phyloP scores from a whole-genome alignment of 2,888 invertebrate species.

The Alcis repandata region DNA sequence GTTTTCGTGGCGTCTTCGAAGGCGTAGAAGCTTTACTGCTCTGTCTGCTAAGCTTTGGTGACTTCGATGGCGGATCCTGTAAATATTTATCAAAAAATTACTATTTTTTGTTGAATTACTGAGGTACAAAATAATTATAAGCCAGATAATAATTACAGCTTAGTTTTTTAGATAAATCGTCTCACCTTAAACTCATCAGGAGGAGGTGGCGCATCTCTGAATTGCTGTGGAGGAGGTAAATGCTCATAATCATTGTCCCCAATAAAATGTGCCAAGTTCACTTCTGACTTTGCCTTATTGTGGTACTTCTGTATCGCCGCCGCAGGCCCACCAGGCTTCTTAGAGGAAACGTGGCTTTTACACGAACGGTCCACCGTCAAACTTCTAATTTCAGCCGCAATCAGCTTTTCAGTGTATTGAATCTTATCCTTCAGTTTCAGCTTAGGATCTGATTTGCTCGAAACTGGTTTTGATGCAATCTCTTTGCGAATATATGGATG shows the following conservation, averaged over 20 bases:
- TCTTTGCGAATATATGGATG: constrained; percentile 86
- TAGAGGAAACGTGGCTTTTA: constrained; percentile 61
- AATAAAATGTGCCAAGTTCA: constrained; percentile 85
- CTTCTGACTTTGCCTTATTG: constrained; percentile 87
- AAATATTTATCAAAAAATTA: constrained; percentile 9
- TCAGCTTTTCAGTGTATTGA: constrained; percentile 81
- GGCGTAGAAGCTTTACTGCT: constrained; percentile 82
- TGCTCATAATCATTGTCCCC: constrained; percentile 90
- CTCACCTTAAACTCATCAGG: constrained; percentile 89
- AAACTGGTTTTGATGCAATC: constrained; percentile 63
- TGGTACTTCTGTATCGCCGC: constrained; percentile 70
- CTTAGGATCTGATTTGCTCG: constrained; percentile 59
- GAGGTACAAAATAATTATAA: not conserved
- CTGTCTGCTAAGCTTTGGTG: constrained; percentile 77
- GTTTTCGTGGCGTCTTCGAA: constrained; percentile 75
- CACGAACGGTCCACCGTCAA: constrained; percentile 76
- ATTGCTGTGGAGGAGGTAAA: constrained; percentile 94
- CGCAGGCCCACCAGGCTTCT: constrained; percentile 63
- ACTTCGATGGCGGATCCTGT: constrained; percentile 81
- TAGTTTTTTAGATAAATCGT: not conserved
- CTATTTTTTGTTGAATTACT: no score
- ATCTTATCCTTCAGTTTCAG: constrained; percentile 78
- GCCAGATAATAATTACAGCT: no score
- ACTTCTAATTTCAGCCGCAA: constrained; percentile 81
- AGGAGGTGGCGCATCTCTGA: constrained; percentile 92